Conservation (phyloP, 2,797 vertebrate species). For the Urophycis tenuis region DNA sequence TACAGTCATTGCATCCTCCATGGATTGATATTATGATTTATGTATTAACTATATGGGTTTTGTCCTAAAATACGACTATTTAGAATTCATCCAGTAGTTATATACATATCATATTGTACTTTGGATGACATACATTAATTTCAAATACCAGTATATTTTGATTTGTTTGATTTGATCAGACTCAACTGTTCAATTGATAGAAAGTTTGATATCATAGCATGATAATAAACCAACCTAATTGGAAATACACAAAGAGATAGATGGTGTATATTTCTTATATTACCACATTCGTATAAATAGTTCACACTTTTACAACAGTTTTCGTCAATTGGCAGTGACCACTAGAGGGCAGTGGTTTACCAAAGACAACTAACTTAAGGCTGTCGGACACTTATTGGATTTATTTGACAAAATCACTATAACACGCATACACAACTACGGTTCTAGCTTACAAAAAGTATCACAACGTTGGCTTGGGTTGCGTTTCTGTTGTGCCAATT, state of each 20-base stretch:
- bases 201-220: not conserved
- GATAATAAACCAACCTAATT: not conserved
- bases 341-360: slow-evolving; percentile 55
- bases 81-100: not conserved
- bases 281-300: not conserved
- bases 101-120: not conserved
- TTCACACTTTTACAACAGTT: not conserved
- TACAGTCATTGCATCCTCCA: too few relatives aligned
- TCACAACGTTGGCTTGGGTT: too few relatives aligned
- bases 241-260: not conserved
- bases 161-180: not conserved
- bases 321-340: slow-evolving; percentile 15
- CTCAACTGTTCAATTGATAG: not conserved
- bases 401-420: too few relatives aligned
- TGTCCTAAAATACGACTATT: not conserved
- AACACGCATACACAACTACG: too few relatives aligned
- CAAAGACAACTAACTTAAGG: not conserved
- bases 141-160: not conserved
- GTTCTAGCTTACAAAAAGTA: too few relatives aligned
- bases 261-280: not conserved
- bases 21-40: not conserved
- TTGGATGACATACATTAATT: not conserved
- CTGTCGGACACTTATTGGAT: too few relatives aligned
- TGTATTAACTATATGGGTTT: not conserved
- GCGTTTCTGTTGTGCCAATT: too few relatives aligned